Conservation (phyloP, 2,797 vertebrate genomes). For the Clarias pachynema region DNA sequence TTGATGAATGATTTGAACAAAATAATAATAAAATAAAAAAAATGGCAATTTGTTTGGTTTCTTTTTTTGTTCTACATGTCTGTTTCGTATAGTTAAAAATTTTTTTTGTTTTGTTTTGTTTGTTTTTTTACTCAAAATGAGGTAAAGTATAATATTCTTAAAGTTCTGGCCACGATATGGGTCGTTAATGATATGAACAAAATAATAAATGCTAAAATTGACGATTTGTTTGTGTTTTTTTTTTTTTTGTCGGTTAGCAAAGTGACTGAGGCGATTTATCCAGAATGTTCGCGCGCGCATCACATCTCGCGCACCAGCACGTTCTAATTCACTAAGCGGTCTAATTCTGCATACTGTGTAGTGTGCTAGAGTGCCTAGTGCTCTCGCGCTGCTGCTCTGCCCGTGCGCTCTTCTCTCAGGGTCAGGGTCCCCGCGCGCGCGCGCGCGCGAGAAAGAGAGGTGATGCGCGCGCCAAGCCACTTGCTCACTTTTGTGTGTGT, state of each 20-base stretch:
- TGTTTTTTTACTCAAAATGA: background rate
- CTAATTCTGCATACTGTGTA: background rate
- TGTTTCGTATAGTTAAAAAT: background rate
- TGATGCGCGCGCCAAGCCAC: conserved; percentile 26
- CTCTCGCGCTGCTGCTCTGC: background rate
- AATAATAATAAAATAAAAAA: too few relatives aligned
- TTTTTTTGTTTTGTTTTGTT: too few relatives aligned
- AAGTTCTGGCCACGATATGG: background rate
- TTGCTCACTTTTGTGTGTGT: background rate
- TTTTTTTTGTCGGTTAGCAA: background rate
- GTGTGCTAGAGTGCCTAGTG: background rate
- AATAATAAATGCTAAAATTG: background rate
- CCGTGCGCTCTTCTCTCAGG: background rate
- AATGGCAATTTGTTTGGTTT: background rate
- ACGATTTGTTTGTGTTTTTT: background rate
- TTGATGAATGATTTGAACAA: background rate
- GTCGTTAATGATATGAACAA: background rate
- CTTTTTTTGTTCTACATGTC: background rate
- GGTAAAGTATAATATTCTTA: background rate
- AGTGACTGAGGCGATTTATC: background rate
- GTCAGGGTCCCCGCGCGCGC: too few relatives aligned
- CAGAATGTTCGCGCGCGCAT: background rate
- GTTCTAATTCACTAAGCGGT: background rate
- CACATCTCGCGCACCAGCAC: background rate
- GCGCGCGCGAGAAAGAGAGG: background rate